Conservation (phyloP, 35 echinoderm and acorn worm species). For the Ophioderma brevispina region DNA sequence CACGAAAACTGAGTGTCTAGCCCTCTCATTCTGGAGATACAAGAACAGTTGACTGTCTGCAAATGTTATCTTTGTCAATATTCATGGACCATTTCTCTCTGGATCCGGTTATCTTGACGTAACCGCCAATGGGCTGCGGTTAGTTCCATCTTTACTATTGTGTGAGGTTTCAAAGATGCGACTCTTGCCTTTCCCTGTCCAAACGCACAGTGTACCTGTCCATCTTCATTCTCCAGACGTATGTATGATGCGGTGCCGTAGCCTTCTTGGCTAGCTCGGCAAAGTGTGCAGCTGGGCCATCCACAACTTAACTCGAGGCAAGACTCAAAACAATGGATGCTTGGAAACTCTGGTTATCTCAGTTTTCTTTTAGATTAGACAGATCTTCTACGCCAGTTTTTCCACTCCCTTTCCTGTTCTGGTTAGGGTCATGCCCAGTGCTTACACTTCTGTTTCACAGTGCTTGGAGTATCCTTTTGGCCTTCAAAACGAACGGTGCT, state of each 20-base stretch:
- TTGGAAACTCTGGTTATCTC: constrained; percentile 39
- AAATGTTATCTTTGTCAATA: no score
- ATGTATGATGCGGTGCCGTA: constrained; percentile 55
- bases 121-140: no score
- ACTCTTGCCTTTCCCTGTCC: constrained; percentile 39
- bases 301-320: no score
- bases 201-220: background rate
- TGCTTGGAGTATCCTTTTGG: constrained; percentile 62
- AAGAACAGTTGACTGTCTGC: no score
- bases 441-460: no score
- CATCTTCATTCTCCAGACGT: constrained; percentile 31
- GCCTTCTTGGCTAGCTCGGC: constrained; percentile 53
- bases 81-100: no score
- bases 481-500: constrained; percentile 46
- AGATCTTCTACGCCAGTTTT: constrained; percentile 31
- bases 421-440: constrained; percentile 60
- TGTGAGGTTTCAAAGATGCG: constrained; percentile 51
- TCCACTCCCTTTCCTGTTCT: no score
- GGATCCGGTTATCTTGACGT: no score
- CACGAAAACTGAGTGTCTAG: no score
- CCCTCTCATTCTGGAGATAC: no score
- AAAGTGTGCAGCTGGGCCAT: constrained; percentile 69
- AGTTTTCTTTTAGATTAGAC: constrained; percentile 12
- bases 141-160: constrained; percentile 50
- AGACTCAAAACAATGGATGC: background rate